Evolutionary conservation across 2,113 vertebrate species (phyloP).

Genomic region (Ophthalmolycus amberensis): DNA sequence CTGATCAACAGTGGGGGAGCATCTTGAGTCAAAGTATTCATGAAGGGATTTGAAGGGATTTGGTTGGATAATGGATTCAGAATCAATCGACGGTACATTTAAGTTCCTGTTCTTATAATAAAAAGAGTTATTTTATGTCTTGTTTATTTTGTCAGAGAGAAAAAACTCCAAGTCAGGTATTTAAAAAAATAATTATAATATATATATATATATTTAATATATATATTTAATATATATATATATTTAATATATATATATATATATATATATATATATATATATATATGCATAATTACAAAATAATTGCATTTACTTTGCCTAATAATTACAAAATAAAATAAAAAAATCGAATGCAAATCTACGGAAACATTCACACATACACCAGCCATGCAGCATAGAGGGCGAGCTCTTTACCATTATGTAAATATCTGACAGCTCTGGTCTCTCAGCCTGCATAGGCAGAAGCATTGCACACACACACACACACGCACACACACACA

Average conservation of each 20-base stretch:
- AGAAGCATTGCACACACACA: slow-evolving; percentile 26
- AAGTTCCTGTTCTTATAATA: neutral
- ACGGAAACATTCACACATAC: neutral
- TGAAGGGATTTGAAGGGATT: neutral
- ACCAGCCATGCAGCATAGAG: slow-evolving; percentile 21
- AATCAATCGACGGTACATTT: neutral
- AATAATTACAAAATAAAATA: no score
- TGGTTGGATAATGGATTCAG: neutral
- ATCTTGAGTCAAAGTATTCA: neutral
- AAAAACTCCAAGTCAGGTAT: neutral
- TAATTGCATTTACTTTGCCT: no score
- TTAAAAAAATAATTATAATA: neutral
- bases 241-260: no score
- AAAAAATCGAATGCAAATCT: neutral
- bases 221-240: no score
- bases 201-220: no score
- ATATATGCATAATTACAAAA: neutral
- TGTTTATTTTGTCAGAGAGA: no score
- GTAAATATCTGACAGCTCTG: slow-evolving; percentile 64
- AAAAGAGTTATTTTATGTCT: neutral
- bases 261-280: no score
- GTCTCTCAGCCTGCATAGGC: slow-evolving; percentile 52
- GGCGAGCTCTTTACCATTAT: slow-evolving; percentile 44
- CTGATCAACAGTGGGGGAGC: neutral
- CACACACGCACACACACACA: neutral